Conservation (phyloP, 2,888 invertebrate species). For the Hesperia comma region DNA sequence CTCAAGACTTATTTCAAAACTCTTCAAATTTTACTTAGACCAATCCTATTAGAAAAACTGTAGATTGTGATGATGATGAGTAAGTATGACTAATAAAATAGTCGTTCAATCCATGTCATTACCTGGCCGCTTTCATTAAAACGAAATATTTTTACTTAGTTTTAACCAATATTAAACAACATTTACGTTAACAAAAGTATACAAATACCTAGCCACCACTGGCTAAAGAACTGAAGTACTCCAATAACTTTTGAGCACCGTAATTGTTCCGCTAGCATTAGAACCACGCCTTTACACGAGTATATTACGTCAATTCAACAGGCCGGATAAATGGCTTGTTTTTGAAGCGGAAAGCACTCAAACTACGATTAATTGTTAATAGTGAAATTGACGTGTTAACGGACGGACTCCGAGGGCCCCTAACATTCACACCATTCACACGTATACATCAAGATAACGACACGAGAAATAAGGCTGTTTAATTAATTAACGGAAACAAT, state of each 20-base stretch:
- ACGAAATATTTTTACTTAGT: too few relatives aligned
- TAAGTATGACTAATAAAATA: too few relatives aligned
- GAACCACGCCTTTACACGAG: slow-evolving; percentile 41
- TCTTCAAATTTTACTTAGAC: too few relatives aligned
- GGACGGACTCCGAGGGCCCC: slow-evolving; percentile 28
- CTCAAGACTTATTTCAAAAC: background rate
- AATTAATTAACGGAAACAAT: slow-evolving; percentile 34
- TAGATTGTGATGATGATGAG: too few relatives aligned
- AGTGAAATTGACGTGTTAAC: slow-evolving; percentile 49
- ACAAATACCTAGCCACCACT: too few relatives aligned
- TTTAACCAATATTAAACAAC: too few relatives aligned
- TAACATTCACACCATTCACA: slow-evolving; percentile 36
- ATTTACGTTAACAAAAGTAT: too few relatives aligned
- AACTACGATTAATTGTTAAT: slow-evolving; percentile 66
- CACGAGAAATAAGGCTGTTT: slow-evolving; percentile 22
- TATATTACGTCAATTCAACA: slow-evolving; percentile 60
- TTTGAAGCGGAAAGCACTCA: slow-evolving; percentile 71
- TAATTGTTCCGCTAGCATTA: slow-evolving; percentile 44
- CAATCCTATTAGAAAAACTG: too few relatives aligned
- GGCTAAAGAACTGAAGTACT: too few relatives aligned
- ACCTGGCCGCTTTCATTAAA: too few relatives aligned
- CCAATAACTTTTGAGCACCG: background rate
- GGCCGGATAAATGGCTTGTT: slow-evolving; percentile 66
- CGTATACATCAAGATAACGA: slow-evolving; percentile 39
- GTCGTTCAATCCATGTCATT: too few relatives aligned